Conservation (phyloP, 1,140 invertebrate species). For the Vanessa tameamea region DNA sequence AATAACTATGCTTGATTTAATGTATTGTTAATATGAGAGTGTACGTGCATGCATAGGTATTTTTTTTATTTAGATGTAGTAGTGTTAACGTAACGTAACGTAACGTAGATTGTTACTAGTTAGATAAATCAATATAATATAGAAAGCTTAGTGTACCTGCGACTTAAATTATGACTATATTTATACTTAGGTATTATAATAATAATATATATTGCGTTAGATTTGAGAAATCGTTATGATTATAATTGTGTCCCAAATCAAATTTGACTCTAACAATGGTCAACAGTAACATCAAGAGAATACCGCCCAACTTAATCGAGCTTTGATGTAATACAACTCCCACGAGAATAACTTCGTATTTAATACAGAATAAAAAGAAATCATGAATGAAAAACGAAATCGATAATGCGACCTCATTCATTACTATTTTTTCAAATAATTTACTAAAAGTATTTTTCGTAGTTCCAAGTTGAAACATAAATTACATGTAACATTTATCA, state of each 20-base stretch:
- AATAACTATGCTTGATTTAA: too few relatives aligned
- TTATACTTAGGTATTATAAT: neutral
- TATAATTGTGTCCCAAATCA: neutral
- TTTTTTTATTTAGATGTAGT: too few relatives aligned
- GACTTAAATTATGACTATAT: too few relatives aligned
- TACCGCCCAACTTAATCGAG: neutral
- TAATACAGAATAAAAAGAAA: neutral
- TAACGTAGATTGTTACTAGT: too few relatives aligned
- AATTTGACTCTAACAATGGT: neutral
- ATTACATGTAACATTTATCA: constrained; percentile 33
- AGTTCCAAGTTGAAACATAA: too few relatives aligned
- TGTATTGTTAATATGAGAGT: too few relatives aligned
- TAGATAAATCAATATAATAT: too few relatives aligned
- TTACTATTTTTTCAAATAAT: too few relatives aligned
- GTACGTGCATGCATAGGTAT: too few relatives aligned
- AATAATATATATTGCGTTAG: neutral
- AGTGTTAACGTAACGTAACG: too few relatives aligned
- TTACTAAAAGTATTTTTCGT: too few relatives aligned
- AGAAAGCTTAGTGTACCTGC: too few relatives aligned
- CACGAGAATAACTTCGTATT: neutral
- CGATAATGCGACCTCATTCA: neutral
- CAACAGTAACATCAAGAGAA: neutral
- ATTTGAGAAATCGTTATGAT: neutral
- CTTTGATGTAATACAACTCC: neutral
- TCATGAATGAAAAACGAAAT: neutral